phyloP scores from a whole-genome alignment of 2,888 invertebrate genomes.

The Drosophila peninsularis region DNA sequence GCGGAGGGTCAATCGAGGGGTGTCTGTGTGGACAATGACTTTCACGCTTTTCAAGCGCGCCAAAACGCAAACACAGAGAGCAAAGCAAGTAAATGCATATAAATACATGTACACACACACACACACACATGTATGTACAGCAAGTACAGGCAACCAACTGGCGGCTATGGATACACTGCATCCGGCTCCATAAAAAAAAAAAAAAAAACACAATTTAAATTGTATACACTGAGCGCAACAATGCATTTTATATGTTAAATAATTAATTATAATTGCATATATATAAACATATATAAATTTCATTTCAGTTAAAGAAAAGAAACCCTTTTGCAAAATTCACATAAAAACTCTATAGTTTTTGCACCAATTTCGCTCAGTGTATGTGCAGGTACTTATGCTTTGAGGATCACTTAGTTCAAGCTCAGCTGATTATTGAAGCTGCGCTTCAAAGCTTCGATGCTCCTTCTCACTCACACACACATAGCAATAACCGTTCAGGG shows the following conservation, averaged over 20 bases:
- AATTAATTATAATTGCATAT: too few species aligned
- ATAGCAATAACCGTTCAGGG: slow-evolving; percentile 45
- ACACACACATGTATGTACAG: slow-evolving; percentile 19
- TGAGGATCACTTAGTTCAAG: slow-evolving; percentile 59
- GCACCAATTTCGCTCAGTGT: slow-evolving; percentile 23
- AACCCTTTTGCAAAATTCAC: neutral
- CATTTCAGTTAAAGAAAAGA: too few species aligned
- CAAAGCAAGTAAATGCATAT: slow-evolving; percentile 12
- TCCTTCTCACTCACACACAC: slow-evolving; percentile 14
- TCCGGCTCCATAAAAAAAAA: slow-evolving; percentile 10
- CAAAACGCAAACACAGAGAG: slow-evolving; percentile 55
- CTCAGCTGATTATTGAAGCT: slow-evolving; percentile 56
- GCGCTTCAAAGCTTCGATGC: slow-evolving; percentile 43
- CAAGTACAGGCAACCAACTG: slow-evolving; percentile 55
- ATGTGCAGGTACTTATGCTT: slow-evolving; percentile 28
- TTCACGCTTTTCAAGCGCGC: slow-evolving; percentile 80
- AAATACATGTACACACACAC: slow-evolving; percentile 8
- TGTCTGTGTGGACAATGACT: slow-evolving; percentile 71
- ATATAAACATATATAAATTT: too few species aligned
- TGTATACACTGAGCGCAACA: too few species aligned
- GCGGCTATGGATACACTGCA: slow-evolving; percentile 46
- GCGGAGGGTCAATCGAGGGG: slow-evolving; percentile 10
- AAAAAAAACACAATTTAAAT: slow-evolving; percentile 1
- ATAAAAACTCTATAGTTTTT: neutral
- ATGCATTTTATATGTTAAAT: too few species aligned